These are phyloP conservation scores for Heliconius hermathena DNA, from an alignment of 1,140 invertebrate genomes.

Conservation along the genomic window DNA sequence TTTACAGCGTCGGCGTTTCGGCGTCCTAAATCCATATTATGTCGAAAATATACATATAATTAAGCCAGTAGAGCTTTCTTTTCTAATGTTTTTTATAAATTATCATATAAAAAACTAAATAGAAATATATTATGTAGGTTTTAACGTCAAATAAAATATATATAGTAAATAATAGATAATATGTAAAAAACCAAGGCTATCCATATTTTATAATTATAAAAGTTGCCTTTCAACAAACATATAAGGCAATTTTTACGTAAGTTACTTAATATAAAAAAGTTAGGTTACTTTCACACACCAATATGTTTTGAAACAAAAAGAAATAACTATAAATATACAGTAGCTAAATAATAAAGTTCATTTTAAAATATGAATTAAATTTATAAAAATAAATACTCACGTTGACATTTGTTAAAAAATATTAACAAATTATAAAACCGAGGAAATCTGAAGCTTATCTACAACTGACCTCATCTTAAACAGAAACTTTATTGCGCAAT, in stretches of 20 bases:
- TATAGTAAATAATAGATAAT: too few relatives aligned
- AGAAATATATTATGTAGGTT: too few relatives aligned
- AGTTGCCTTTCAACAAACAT: neutral
- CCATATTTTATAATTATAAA: too few relatives aligned
- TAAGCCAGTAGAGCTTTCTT: neutral
- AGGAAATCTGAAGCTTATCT: slow-evolving; percentile 30
- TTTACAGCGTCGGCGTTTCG: neutral
- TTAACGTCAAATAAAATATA: too few relatives aligned
- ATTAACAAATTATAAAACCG: slow-evolving; percentile 16
- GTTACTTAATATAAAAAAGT: neutral
- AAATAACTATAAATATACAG: neutral
- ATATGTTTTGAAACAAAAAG: neutral
- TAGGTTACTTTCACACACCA: neutral
- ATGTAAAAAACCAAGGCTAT: too few relatives aligned
- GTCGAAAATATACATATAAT: neutral
- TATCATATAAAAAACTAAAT: too few relatives aligned
- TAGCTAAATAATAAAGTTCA: neutral
- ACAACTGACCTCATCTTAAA: slow-evolving; percentile 29
- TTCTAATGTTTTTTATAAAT: neutral
- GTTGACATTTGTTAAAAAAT: slow-evolving; percentile 21
- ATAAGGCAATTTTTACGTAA: neutral
- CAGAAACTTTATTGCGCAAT: slow-evolving; percentile 29
- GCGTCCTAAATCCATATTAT: neutral
- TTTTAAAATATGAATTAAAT: neutral
- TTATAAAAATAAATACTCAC: slow-evolving; percentile 17